Percentiles rank a stretch among this genome's conserved stretches.
Evolutionary conservation across 23 tunicate genomes (phyloP).

Genomic region (Halocynthia roretzi): DNA sequence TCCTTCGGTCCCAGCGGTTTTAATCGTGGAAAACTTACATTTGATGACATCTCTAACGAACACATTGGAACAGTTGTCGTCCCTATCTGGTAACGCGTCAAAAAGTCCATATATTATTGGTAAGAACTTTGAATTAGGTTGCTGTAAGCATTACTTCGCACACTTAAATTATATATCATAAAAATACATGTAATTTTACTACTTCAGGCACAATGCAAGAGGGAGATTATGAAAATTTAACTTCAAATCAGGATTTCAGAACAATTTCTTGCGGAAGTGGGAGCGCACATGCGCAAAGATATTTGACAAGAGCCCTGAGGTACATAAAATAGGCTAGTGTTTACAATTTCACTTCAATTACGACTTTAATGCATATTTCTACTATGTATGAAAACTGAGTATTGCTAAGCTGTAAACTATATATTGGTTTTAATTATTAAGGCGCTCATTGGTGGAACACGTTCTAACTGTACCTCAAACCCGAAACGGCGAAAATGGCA

Average conservation of each 20-base stretch:
- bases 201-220: constrained; percentile 48
- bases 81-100: background rate
- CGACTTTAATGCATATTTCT: no score
- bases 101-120: constrained; percentile 67
- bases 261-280: constrained; percentile 49
- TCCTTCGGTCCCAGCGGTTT: constrained; percentile 32
- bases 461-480: constrained; percentile 14
- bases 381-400: background rate
- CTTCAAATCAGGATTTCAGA: constrained; percentile 24
- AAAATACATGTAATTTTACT: background rate
- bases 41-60: constrained; percentile 33
- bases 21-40: constrained; percentile 55
- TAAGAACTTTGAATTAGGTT: constrained; percentile 5
- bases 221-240: constrained; percentile 16
- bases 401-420: background rate
- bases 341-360: background rate
- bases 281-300: constrained; percentile 66
- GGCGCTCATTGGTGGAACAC: constrained; percentile 46
- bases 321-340: constrained; percentile 4
- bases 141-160: background rate
- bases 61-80: constrained; percentile 24
- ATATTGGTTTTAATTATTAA: background rate
- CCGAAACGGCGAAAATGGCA: constrained; percentile 45
- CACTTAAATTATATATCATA: background rate
- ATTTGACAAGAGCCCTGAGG: constrained; percentile 59